These are phyloP conservation scores for Dynastes hyllus DNA, from an alignment of 2,888 invertebrate species.

Conservation along the genomic window DNA sequence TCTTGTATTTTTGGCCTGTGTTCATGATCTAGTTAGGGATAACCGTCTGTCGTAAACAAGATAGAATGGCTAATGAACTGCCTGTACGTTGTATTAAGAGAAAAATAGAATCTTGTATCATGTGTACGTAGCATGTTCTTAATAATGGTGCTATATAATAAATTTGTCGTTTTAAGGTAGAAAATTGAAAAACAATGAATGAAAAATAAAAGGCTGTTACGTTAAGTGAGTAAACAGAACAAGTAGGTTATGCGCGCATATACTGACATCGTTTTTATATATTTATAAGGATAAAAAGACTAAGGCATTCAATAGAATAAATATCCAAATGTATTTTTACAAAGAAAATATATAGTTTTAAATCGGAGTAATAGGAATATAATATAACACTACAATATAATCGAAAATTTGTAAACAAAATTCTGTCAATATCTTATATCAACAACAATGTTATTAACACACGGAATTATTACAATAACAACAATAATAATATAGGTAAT, in stretches of 20 bases:
- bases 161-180: too few species aligned
- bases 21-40: conserved; percentile 28
- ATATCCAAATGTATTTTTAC: conserved; percentile 41
- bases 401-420: conserved; percentile 28
- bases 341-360: conserved; percentile 27
- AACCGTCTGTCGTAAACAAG: conserved; percentile 23
- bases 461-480: not conserved
- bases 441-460: conserved; percentile 17
- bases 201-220: too few species aligned
- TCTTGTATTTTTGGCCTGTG: conserved; percentile 38
- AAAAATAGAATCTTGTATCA: too few species aligned
- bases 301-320: not conserved
- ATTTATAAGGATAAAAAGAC: conserved; percentile 24
- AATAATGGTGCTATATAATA: not conserved
- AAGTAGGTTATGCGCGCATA: conserved; percentile 18
- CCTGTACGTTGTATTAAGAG: too few species aligned
- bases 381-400: too few species aligned
- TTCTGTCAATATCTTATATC: conserved; percentile 28
- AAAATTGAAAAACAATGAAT: too few species aligned
- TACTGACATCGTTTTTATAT: conserved; percentile 28
- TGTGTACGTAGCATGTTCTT: not conserved
- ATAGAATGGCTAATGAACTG: conserved; percentile 19
- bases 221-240: not conserved
- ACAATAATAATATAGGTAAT: conserved; percentile 1
- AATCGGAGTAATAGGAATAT: not conserved